Percentiles rank a stretch among this genome's conserved stretches.
These are phyloP conservation scores for Potamilus streckersoni DNA, from an alignment of 1,140 invertebrate species.

Conservation along the genomic window DNA sequence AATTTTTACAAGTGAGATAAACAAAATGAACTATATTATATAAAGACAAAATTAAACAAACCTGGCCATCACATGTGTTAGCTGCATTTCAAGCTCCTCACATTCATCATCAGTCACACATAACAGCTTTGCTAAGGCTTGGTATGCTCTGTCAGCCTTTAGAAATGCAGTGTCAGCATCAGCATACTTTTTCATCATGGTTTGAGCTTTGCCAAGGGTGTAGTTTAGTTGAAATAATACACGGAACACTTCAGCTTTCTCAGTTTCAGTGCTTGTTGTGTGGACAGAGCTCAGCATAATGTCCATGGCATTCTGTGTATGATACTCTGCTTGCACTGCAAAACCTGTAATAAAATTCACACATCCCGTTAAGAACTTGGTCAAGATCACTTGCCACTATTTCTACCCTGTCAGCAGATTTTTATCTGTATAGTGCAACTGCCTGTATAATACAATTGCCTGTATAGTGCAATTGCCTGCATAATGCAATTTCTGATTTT, in stretches of 20 bases:
- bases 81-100: conserved; percentile 55
- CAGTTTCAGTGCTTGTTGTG: conserved; percentile 43
- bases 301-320: conserved; percentile 55
- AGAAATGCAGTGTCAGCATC: conserved; percentile 57
- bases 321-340: conserved; percentile 58
- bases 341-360: conserved; percentile 45
- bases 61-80: conserved; percentile 57
- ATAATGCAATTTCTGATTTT: no score
- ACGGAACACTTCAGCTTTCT: conserved; percentile 54
- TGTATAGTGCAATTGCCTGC: no score
- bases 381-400: no score
- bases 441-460: no score
- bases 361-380: no score
- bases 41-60: conserved; percentile 21
- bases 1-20: no score
- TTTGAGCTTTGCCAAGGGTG: conserved; percentile 53
- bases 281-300: conserved; percentile 58
- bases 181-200: conserved; percentile 56
- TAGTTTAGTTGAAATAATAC: conserved; percentile 58
- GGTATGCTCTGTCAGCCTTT: conserved; percentile 53
- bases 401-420: no score
- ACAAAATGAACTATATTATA: no score
- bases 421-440: no score
- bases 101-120: conserved; percentile 58
- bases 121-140: conserved; percentile 49